phyloP scores from a whole-genome alignment of 1,140 invertebrate genomes.

The Hydropsyche tenuis region DNA sequence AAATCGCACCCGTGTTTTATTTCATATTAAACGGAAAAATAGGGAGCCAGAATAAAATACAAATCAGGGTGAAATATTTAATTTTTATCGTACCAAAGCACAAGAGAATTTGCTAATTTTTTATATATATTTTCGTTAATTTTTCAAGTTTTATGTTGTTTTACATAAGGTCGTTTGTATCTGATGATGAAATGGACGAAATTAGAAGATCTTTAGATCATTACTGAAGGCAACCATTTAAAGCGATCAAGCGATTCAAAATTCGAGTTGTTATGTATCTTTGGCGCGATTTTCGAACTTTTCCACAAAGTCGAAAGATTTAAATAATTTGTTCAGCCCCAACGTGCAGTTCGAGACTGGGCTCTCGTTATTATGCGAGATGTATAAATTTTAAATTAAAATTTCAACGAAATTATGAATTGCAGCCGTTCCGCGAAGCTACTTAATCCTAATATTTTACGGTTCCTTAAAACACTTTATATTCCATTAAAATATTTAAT shows the following conservation, averaged over 20 bases:
- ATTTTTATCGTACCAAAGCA: too few species aligned
- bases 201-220: too few species aligned
- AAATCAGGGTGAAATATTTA: too few species aligned
- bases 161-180: too few species aligned
- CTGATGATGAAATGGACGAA: too few species aligned
- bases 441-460: constrained; percentile 38
- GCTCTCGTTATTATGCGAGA: constrained; percentile 42
- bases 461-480: constrained; percentile 41
- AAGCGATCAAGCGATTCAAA: too few species aligned
- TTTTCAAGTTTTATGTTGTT: too few species aligned
- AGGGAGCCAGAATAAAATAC: too few species aligned
- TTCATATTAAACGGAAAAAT: background rate
- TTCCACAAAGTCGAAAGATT: constrained; percentile 18
- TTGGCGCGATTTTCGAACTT: constrained; percentile 6
- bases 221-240: too few species aligned
- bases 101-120: too few species aligned
- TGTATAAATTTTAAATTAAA: constrained; percentile 46
- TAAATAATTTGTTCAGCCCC: constrained; percentile 36
- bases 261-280: background rate
- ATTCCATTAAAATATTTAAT: constrained; percentile 40
- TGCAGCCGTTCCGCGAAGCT: constrained; percentile 31
- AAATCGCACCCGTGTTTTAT: background rate
- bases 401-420: constrained; percentile 42
- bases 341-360: constrained; percentile 18
- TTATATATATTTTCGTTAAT: too few species aligned